These are phyloP conservation scores for Pogonognathellus flavescens DNA, from an alignment of 1,140 invertebrate species.

Conservation along the genomic window DNA sequence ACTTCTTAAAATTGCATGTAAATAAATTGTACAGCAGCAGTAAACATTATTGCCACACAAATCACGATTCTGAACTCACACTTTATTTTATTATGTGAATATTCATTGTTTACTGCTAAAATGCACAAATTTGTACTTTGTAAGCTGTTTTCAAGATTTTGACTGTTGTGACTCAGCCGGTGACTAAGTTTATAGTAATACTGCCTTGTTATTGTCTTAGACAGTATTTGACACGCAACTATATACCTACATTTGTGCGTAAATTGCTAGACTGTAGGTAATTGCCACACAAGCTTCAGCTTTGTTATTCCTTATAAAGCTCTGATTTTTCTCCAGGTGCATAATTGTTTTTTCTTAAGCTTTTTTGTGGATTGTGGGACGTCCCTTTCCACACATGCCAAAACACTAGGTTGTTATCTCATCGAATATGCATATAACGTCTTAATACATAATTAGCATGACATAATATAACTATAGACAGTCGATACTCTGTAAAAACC, in stretches of 20 bases:
- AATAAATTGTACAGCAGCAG: not conserved
- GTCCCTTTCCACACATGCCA: too few species aligned
- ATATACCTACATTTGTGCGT: not conserved
- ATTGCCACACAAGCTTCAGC: not conserved
- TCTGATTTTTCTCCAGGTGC: too few species aligned
- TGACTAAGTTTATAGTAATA: not conserved
- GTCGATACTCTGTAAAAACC: too few species aligned
- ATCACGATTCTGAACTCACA: not conserved
- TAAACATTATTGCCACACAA: not conserved
- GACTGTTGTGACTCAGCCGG: too few species aligned
- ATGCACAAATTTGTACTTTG: not conserved
- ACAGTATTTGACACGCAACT: not conserved
- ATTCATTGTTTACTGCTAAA: constrained; percentile 9
- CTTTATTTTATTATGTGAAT: not conserved
- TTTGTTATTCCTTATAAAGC: too few species aligned
- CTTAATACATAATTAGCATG: too few species aligned
- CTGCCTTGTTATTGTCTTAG: not conserved
- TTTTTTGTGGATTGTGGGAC: too few species aligned
- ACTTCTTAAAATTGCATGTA: not conserved
- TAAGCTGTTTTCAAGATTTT: not conserved
- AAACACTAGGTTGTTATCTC: too few species aligned
- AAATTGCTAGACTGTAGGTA: not conserved
- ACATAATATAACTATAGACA: too few species aligned
- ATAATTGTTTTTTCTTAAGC: too few species aligned
- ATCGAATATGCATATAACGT: too few species aligned